These are phyloP conservation scores for Tryphoninae sp. DNA, from an alignment of 2,888 invertebrate species.

Conservation along the genomic window DNA sequence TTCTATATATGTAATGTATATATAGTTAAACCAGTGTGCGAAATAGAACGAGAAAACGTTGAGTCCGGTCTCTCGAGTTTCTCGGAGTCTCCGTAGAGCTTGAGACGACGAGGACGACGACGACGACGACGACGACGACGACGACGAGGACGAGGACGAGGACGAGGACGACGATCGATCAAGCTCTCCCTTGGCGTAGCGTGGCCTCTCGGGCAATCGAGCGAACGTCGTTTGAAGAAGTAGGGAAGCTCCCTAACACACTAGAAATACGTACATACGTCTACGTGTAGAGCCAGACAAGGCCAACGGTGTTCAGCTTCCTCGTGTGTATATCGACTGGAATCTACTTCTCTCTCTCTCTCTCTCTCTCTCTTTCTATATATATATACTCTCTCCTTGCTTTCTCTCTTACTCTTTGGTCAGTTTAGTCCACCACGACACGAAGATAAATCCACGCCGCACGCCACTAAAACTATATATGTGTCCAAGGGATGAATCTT, in stretches of 20 bases:
- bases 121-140: conserved; percentile 12
- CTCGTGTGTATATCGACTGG: conserved; percentile 20
- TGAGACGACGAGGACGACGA: conserved; percentile 29
- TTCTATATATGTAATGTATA: background rate
- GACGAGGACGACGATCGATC: conserved; percentile 44
- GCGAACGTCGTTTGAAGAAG: conserved; percentile 43
- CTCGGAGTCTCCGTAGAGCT: conserved; percentile 27
- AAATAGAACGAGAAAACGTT: background rate
- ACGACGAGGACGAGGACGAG: conserved; percentile 35
- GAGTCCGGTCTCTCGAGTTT: conserved; percentile 31
- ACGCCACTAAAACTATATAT: conserved; percentile 29
- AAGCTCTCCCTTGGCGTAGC: conserved; percentile 39
- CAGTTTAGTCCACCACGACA: conserved; percentile 37
- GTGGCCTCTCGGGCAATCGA: conserved; percentile 33
- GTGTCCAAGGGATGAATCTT: conserved; percentile 43
- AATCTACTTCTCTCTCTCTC: conserved; percentile 27
- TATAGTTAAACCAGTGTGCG: background rate
- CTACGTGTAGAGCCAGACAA: background rate
- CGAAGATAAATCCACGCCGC: conserved; percentile 50
- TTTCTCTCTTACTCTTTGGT: background rate
- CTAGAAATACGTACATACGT: background rate
- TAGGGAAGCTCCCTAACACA: background rate
- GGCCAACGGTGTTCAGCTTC: conserved; percentile 6
- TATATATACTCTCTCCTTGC: background rate
- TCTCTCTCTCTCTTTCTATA: background rate